Conservation (phyloP, 1,140 invertebrate species). For the Vanessa tameamea region DNA sequence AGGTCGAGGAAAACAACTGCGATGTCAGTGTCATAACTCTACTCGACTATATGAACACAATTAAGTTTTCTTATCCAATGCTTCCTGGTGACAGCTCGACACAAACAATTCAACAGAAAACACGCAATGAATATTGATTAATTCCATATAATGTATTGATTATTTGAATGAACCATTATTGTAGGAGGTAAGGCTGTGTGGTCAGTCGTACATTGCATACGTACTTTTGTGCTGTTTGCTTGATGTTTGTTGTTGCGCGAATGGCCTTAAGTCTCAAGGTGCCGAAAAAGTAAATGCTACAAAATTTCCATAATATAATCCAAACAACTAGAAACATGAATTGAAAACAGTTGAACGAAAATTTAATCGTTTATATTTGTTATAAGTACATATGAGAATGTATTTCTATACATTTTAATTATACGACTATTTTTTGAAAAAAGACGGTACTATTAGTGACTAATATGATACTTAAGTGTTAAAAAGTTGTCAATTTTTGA, state of each 20-base stretch:
- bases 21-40: constrained; percentile 75
- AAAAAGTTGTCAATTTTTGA: too few relatives aligned
- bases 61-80: constrained; percentile 48
- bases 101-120: not conserved
- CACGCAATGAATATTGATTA: constrained; percentile 27
- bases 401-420: too few relatives aligned
- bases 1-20: constrained; percentile 78
- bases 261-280: constrained; percentile 62
- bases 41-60: constrained; percentile 27
- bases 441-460: too few relatives aligned
- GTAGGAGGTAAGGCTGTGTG: constrained; percentile 54
- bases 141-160: constrained; percentile 6
- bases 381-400: too few relatives aligned
- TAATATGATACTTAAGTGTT: too few relatives aligned
- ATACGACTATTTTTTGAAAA: too few relatives aligned
- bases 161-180: constrained; percentile 31
- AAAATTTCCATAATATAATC: constrained; percentile 41
- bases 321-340: constrained; percentile 17
- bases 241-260: constrained; percentile 62
- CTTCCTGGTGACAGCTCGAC: constrained; percentile 35
- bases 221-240: constrained; percentile 52
- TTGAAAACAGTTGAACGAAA: not conserved
- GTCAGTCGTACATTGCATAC: constrained; percentile 61
- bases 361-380: too few relatives aligned
- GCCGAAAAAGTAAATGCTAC: constrained; percentile 51